Base-by-base conservation (phyloP, 2,113 vertebrate species). In the Forbesichthys agassizii region DNA sequence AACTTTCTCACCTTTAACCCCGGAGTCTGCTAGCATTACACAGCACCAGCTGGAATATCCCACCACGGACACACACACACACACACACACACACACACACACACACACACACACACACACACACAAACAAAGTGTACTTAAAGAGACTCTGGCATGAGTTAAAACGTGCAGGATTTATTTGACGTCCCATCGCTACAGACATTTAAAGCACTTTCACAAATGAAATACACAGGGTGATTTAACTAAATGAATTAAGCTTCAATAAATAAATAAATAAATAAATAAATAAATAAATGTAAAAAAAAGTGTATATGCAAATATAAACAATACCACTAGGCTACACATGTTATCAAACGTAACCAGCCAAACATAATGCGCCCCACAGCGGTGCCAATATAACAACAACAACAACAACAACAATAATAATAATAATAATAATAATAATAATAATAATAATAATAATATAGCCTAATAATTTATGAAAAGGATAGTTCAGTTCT, bases 181-280 rank as follows among this genome's bases (percentile, higher is more conserved):
- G 27, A 27, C 27, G 27, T 94, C 93, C 92, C 93, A 93, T 89
- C 93, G 91, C 91, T 91, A 96, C 91, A 92, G 93, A 95, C 94
- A 95, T 27, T 3, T 27, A 91, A 86, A 93, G 88, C 92, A 93
- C 91, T 85, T 88, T 88, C 91, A 93, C 92, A 92, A 92, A 93
- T 88, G 87, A 93, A 92, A 90, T 81, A 75, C 71, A 83, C 66
- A 74, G 65, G 55, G 69, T 75, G 78, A 86, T 82, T 59, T 69
- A 61, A 63, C 67, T 58, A 92, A 94, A 93, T 92, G 92, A 92
- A 93, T 94, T 86, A 89, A 77, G 76, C 85, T 84, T 46, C 86
- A 92, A 91, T 91, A 88, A 89, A 91, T 89, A 88, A 84, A 74
- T 77, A 36, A 73, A 74, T 73, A 58, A 20, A 57, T 78, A 80